Base-by-base conservation (phyloP, 2,888 invertebrate genomes). In the Plebejus anna region DNA sequence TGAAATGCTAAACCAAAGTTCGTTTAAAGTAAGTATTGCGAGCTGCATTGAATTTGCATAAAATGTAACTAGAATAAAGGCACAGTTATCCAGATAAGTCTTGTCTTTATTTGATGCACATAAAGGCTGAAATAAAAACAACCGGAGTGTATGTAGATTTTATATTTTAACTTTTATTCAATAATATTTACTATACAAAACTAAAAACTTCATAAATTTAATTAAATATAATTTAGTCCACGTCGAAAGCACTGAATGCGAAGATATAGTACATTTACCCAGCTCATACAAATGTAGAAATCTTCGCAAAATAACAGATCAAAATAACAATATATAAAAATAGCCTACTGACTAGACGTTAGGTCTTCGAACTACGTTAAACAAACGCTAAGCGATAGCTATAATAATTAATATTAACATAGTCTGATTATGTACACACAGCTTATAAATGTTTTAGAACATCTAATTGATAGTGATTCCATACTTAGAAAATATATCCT, bases 91-190 rank as follows among this genome's bases (percentile, higher is more conserved):
- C 47, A 9, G 9, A 0, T 9, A 47, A 47, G 11, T 42, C 42
- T 9, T 9, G 42, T 42, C 42, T 42, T 9, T 42, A 42, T 42
- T 5, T 42, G 9, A 0, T 76, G 9, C n/a, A 28, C 22, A 22
- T 1, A 16, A 51, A 22, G 70, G 22, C 6, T 16, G 38, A 1
- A 76, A 80, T 75, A 78, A 76, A 80, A 80, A 80, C 76, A n/a
- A 76, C 83, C 79, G 88, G 85, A 86, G 81, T 78, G 81, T 84
- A 83, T 81, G 86, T 88, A 89, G 88, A 87, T 88, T 91, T 91
- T 91, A 88, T 92, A 91, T 91, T 92, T 93, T 87, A 92, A 92
- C 88, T 91, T 90, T 82, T 90, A 90, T 91, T 89, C 87, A 87
- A 84, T 90, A 91, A 89, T 90, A 86, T 87, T 89, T 90, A 86